Evolutionary conservation across 2,888 invertebrate species (phyloP).

Genomic region (Mimumesa dahlbomi): DNA sequence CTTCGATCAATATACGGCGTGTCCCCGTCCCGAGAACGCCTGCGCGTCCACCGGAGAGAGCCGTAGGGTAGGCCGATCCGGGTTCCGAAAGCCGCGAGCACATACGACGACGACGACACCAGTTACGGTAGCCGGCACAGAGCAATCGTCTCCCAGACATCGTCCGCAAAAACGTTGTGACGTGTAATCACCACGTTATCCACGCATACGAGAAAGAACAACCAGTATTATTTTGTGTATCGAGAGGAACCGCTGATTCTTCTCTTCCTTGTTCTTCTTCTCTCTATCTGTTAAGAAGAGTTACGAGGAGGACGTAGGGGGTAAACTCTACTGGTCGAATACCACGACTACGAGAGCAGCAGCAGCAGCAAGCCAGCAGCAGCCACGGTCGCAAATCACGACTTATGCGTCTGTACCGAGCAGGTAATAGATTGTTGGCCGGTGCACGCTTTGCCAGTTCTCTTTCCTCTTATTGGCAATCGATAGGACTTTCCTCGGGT

Average conservation of each 20-base stretch:
- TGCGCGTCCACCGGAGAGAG: conserved; percentile 50
- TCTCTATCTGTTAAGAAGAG: conserved; percentile 30
- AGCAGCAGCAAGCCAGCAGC: conserved; percentile 37
- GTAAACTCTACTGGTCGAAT: conserved; percentile 22
- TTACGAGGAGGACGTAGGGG: conserved; percentile 32
- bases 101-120: conserved; percentile 49
- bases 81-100: conserved; percentile 48
- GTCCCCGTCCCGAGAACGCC: conserved; percentile 51
- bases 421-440: conserved; percentile 71
- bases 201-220: neutral
- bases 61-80: conserved; percentile 57
- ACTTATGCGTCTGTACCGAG: conserved; percentile 80
- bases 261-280: conserved; percentile 11
- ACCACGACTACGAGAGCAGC: conserved; percentile 31
- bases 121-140: conserved; percentile 54
- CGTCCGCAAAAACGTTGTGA: conserved; percentile 34
- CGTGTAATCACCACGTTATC: conserved; percentile 12
- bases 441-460: neutral
- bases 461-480: conserved; percentile 4
- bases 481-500: conserved; percentile 13
- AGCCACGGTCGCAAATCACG: conserved; percentile 74
- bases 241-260: conserved; percentile 15
- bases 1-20: conserved; percentile 63
- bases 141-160: conserved; percentile 32
- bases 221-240: neutral